Evolutionary conservation across 1,140 invertebrate species (phyloP).

Genomic region (Oryctes rhinoceros): DNA sequence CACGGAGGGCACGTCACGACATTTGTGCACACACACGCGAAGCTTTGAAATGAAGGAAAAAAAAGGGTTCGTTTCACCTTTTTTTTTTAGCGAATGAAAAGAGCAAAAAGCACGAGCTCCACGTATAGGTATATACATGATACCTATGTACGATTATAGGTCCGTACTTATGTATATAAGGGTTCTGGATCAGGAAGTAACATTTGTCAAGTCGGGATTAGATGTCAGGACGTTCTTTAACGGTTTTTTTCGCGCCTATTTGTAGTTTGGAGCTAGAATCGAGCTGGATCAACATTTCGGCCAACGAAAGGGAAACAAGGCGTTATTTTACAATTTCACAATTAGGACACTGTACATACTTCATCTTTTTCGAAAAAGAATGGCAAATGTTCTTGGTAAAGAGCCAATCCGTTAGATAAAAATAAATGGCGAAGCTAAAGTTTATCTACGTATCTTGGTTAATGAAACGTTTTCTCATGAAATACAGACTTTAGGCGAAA

Average conservation of each 20-base stretch:
- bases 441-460: too few species aligned
- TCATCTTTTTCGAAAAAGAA: too few species aligned
- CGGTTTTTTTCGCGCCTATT: background rate
- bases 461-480: too few species aligned
- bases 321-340: too few species aligned
- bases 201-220: slow-evolving; percentile 15
- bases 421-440: too few species aligned
- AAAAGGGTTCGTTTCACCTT: slow-evolving; percentile 9
- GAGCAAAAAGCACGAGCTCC: background rate
- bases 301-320: too few species aligned
- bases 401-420: too few species aligned
- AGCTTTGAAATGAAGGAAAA: background rate
- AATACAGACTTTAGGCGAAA: too few species aligned
- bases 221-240: slow-evolving; percentile 5
- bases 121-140: background rate
- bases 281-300: too few species aligned
- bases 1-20: background rate
- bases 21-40: slow-evolving; percentile 31
- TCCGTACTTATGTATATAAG: background rate
- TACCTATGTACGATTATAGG: background rate
- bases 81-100: slow-evolving; percentile 5
- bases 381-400: too few species aligned
- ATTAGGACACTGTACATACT: too few species aligned
- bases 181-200: background rate
- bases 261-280: too few species aligned